Percentiles rank a stretch among this genome's conserved stretches.
These are phyloP conservation scores for Pseudolycoriella hygida DNA, from an alignment of 2,888 invertebrate species.

Conservation along the genomic window DNA sequence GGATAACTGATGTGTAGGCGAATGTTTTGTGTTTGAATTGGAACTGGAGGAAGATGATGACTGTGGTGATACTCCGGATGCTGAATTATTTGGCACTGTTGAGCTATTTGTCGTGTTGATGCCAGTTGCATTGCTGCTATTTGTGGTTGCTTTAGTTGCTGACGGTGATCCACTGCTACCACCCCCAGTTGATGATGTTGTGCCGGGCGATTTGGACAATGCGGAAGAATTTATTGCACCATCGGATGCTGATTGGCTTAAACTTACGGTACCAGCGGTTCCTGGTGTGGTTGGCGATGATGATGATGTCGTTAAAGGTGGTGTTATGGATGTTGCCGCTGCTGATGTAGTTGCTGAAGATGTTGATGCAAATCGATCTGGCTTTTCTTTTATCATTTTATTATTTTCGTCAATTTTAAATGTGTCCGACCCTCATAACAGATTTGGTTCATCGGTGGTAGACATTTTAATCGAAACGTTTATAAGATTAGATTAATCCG, in stretches of 20 bases:
- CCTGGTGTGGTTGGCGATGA: conserved; percentile 1
- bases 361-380: not conserved
- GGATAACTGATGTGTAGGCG: not conserved
- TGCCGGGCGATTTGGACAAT: not conserved
- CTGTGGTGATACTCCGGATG: not conserved
- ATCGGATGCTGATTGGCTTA: not conserved
- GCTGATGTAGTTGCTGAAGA: not conserved
- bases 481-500: too few species aligned
- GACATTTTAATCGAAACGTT: too few species aligned
- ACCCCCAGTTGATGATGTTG: not conserved
- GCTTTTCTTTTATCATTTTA: conserved; percentile 2
- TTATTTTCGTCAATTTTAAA: not conserved
- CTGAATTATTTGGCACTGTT: not conserved
- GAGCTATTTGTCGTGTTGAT: not conserved
- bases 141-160: not conserved
- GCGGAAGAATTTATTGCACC: not conserved
- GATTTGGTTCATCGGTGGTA: too few species aligned
- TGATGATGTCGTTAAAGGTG: not conserved
- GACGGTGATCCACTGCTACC: not conserved
- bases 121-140: not conserved
- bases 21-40: not conserved
- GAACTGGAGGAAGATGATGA: not conserved
- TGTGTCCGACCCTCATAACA: too few species aligned
- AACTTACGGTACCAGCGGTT: not conserved
- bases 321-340: not conserved